Percentiles rank a stretch among this genome's conserved stretches.
Evolutionary conservation across 2,113 vertebrate species (phyloP).

Genomic region (Ciconia maguari): DNA sequence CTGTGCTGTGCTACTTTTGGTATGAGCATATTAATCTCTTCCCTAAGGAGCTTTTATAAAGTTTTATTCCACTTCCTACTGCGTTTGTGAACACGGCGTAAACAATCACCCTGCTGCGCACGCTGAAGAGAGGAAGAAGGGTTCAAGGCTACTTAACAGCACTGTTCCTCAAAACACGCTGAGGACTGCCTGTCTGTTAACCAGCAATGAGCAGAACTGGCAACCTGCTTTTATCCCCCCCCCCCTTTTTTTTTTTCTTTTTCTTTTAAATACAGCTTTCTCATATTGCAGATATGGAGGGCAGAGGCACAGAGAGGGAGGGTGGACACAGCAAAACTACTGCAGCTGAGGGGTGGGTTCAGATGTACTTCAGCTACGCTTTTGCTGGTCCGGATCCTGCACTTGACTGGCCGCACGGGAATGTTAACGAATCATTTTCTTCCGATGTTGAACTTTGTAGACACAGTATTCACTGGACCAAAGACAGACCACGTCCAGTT

Average conservation of each 20-base stretch:
- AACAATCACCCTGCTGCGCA: neutral
- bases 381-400: accelerated
- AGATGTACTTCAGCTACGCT: neutral
- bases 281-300: neutral
- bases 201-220: neutral
- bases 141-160: neutral
- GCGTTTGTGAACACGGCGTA: accelerated
- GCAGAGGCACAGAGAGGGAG: neutral
- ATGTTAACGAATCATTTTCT: accelerated
- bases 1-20: accelerated
- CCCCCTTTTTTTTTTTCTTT: too few relatives aligned
- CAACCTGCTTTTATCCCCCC: too few relatives aligned
- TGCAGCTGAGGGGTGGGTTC: neutral
- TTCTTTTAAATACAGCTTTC: neutral
- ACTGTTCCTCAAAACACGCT: neutral
- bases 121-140: neutral
- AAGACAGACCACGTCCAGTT: neutral
- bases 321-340: accelerated
- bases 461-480: neutral
- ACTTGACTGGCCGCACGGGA: accelerated
- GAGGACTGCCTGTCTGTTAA: neutral
- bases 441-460: neutral
- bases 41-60: neutral
- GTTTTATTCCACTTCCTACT: neutral
- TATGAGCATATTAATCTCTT: accelerated